Evolutionary conservation across 1,140 invertebrate genomes (phyloP), one percentile per base, ranked within the genome.

Genomic region (Drosophila malerkotliana): DNA sequence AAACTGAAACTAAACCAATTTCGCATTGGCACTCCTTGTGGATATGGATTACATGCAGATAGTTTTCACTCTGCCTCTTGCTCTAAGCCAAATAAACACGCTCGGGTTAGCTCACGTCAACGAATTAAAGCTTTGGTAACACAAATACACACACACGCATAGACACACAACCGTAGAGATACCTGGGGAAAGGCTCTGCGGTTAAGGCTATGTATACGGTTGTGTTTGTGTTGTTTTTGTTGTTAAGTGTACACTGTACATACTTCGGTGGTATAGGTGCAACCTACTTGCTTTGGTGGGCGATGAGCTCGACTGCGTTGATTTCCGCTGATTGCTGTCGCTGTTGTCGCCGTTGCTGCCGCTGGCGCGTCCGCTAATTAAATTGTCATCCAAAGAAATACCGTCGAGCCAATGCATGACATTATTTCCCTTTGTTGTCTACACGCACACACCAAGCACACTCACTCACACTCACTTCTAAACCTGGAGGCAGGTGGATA

Each of bases 321-420:
- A 85, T 90, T 89, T 90, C 56, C 83, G 79, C 68, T 88, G 83
- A 83, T 88, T 88, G 72, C 72, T 62, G 68, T 85, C 85, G 68
- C 82, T 81, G 69, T 89, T 83, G 47, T 87, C 85, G 74, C 75
- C 83, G 80, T 87, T 90, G 66, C 81, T 85, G 80, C 79, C 83
- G 58, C 88, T 89, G 79, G 79, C 73, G 68, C 80, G 88, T 84
- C 88, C 88, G 83, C 90, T 91, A 84, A 91, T 91, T 91, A 91
- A 91, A 91, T 91, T 91, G 82, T 91, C 90, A 82, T 91, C 90
- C 66, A 91, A 84, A 60, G 90, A 90, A 82, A 91, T 88, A 30
- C 90, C 90, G 90, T 91, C 90, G 75, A 91, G 72, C 90, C 90
- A 91, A 91, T 91, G 87, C 90, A 91, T 91, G 90, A 85, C 90